Conservation (phyloP, 2,797 vertebrate species). For the Falco columbarius region DNA sequence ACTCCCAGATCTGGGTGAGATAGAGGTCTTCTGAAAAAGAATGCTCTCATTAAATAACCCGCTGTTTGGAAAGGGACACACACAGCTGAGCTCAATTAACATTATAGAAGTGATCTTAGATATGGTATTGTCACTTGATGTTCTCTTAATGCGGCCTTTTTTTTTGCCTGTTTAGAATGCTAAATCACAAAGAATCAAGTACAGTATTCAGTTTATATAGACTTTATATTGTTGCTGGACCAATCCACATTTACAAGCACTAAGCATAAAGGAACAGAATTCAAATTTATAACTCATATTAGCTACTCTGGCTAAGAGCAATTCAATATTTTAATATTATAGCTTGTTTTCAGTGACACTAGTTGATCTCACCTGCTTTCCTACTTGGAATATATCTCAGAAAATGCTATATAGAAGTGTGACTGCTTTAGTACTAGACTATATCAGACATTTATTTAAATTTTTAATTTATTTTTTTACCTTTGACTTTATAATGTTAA, state of each 20-base stretch:
- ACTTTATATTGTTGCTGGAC: neutral
- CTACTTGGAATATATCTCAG: neutral
- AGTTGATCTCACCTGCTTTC: slow-evolving; percentile 23
- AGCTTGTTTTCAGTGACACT: slow-evolving; percentile 18
- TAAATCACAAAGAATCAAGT: slow-evolving; percentile 1
- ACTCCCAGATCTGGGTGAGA: neutral
- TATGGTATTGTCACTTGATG: neutral
- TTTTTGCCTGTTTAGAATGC: neutral
- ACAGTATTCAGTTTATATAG: neutral
- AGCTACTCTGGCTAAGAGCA: neutral
- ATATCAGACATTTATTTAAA: neutral
- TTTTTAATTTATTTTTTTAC: neutral
- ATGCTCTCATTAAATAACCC: neutral
- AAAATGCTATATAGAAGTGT: neutral
- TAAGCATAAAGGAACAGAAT: slow-evolving; percentile 3
- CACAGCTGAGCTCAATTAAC: slow-evolving; percentile 4
- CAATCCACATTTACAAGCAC: neutral
- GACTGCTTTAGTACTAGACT: neutral
- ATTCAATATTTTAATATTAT: slow-evolving; percentile 40
- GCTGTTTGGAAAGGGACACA: neutral
- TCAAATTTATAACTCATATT: neutral
- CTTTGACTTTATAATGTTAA: neutral
- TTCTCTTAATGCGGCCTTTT: neutral
- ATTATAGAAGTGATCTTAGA: neutral
- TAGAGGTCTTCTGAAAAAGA: neutral